These are phyloP conservation scores for Microtus pennsylvanicus DNA, from an alignment of 2,113 vertebrate species.

Conservation along the genomic window DNA sequence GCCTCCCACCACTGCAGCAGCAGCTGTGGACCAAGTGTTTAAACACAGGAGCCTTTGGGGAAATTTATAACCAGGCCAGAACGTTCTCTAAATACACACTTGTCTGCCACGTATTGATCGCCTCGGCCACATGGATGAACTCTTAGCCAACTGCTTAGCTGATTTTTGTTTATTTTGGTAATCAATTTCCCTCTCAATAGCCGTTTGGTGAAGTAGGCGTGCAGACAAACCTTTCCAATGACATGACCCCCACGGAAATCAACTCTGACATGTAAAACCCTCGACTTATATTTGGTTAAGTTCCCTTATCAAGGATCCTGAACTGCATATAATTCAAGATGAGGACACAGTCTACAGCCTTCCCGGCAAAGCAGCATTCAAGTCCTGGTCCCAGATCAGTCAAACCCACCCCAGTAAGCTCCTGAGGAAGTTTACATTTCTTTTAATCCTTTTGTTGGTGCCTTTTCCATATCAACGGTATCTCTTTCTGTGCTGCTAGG, in stretches of 20 bases:
- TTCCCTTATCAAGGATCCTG: background rate
- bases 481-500: background rate
- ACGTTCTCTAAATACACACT: background rate
- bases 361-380: background rate
- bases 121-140: background rate
- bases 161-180: no score
- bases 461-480: background rate
- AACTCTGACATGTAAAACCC: background rate
- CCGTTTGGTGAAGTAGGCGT: background rate
- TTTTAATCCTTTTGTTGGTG: background rate
- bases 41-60: background rate
- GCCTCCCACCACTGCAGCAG: background rate
- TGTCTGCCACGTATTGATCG: no score
- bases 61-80: background rate
- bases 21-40: background rate
- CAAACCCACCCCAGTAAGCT: background rate
- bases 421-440: background rate
- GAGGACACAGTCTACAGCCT: background rate
- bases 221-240: background rate
- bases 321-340: rapidly evolving
- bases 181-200: background rate
- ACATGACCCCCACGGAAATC: background rate
- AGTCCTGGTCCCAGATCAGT: background rate
- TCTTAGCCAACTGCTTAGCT: rapidly evolving
- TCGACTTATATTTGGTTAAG: background rate